Evolutionary conservation across 2,888 invertebrate species (phyloP), one percentile per base, ranked within the genome.

Genomic region (Drosophila neotestacea): DNA sequence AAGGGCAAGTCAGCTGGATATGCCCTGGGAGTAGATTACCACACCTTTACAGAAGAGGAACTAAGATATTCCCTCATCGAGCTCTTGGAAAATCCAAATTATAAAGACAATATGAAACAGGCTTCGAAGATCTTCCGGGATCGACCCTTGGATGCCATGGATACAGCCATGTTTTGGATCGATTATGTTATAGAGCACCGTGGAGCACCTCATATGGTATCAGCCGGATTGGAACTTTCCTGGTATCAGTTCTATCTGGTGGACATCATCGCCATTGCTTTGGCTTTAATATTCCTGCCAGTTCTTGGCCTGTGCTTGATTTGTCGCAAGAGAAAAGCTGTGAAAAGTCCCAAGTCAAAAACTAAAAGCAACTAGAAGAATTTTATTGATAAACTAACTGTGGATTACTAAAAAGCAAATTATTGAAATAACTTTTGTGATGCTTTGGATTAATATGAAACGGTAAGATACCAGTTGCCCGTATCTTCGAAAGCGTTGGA

Each of bases 91-190:
- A 92, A 93, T 80, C 89, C 91, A 6, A 85, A 72, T 81, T 93
- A 91, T 59, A 85, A 60, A 38, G 61, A 85, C 2, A 91, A 88
- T 10, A 88, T 91, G 9, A 55, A 86, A 30, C 61, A 77, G 16
- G 63, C 87, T 4, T 92, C 92, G 0, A 44, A 64, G 1, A 75
- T 91, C 42, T 93, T 92, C 61, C 91, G 89, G 0, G 91, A 92
- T 78, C 89, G 92, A 30, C 91, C 90, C 0, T 42, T 86, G 16
- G 69, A 68, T 4, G 86, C 92, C 0, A 77, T 92, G 65, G 92
- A 92, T 2, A 88, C 86, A 1, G 91, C 93, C 1, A 88, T 92
- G 64, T 93, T 89, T 75, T 93, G 93, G 93, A 89, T 92, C 9
- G 90, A 93, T 38, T 92, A 93, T 63, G 90, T 92, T 0, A 88